Percentiles rank a stretch among this genome's conserved stretches.
These are phyloP conservation scores for Pedionomus torquatus DNA, from an alignment of 2,113 vertebrate species.

Conservation along the genomic window DNA sequence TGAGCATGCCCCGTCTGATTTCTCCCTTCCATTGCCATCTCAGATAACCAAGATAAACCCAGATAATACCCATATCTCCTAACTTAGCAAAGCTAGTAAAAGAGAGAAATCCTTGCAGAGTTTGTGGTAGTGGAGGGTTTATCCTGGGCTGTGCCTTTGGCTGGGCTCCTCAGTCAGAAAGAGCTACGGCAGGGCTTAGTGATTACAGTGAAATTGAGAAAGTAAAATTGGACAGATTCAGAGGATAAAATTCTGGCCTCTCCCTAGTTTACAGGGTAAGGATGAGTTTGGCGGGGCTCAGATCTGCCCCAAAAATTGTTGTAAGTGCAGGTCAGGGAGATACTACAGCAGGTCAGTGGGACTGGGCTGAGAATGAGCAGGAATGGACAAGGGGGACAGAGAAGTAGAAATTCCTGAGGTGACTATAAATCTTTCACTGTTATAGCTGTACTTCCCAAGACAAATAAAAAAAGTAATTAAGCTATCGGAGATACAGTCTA, in stretches of 20 bases:
- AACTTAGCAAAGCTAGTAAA: not conserved
- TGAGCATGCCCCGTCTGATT: not conserved
- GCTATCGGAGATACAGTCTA: not conserved
- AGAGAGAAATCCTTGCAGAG: not conserved
- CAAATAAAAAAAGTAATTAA: not conserved
- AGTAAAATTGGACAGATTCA: not conserved
- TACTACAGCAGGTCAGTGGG: not conserved
- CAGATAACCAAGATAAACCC: not conserved
- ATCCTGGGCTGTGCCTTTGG: not conserved
- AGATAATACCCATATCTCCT: not conserved
- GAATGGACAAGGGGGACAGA: fast-evolving
- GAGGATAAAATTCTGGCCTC: not conserved
- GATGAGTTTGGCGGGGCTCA: not conserved
- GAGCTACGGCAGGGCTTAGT: not conserved
- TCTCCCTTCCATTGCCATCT: not conserved
- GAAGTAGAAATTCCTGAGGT: not conserved
- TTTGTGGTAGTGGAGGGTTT: not conserved
- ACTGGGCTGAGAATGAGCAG: not conserved
- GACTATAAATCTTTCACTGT: not conserved
- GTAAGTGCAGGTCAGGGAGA: not conserved
- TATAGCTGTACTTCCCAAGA: not conserved
- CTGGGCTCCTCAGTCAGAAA: not conserved
- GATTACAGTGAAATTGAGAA: not conserved
- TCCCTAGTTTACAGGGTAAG: not conserved
- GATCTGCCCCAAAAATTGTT: not conserved